phyloP scores from a whole-genome alignment of 2,888 invertebrate species.

The Cephus pygmeus region DNA sequence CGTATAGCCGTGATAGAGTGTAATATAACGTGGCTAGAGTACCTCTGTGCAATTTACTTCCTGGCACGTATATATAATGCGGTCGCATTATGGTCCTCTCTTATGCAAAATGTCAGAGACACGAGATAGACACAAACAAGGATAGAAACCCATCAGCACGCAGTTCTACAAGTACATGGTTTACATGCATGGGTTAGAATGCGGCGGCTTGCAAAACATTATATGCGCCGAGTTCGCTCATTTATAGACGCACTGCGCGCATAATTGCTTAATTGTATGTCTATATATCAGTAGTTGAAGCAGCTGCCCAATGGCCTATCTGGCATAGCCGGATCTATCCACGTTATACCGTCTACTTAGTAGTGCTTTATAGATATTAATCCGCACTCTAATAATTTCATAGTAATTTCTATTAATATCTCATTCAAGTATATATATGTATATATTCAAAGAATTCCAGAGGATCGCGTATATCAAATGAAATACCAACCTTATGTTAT shows the following conservation, averaged over 20 bases:
- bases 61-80: slow-evolving; percentile 17
- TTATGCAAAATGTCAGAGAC: not conserved
- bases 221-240: slow-evolving; percentile 3
- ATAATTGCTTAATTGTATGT: slow-evolving; percentile 25
- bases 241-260: slow-evolving; percentile 14
- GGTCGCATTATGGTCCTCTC: not conserved
- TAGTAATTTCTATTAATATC: not conserved
- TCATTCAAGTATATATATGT: not conserved
- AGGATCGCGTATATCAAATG: not conserved
- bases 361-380: not conserved
- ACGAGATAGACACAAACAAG: not conserved
- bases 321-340: not conserved
- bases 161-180: not conserved
- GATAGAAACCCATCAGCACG: not conserved
- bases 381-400: not conserved
- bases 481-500: not conserved
- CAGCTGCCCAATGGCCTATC: not conserved
- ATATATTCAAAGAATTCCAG: not conserved
- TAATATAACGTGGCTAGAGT: not conserved
- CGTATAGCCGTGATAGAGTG: not conserved
- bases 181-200: not conserved
- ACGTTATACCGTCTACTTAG: not conserved
- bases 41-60: slow-evolving; percentile 14
- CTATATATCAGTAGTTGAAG: slow-evolving; percentile 20
- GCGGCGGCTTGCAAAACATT: slow-evolving; percentile 6